Evolutionary conservation across 1,140 invertebrate species (phyloP).

Genomic region (Anadara kagoshimensis): DNA sequence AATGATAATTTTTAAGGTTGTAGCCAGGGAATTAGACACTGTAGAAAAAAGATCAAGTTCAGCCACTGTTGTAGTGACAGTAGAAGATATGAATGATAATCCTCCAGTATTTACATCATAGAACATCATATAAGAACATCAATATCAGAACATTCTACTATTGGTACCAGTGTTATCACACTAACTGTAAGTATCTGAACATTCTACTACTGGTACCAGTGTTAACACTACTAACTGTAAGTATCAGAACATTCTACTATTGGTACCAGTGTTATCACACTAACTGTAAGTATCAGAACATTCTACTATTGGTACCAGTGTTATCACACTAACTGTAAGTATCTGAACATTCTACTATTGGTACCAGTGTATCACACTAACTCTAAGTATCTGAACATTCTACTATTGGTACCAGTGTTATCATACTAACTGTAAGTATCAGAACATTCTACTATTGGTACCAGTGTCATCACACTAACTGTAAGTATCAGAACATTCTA

Average conservation of each 20-base stretch:
- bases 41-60: slow-evolving; percentile 84
- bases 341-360: too few species aligned
- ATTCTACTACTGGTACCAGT: too few species aligned
- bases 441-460: background rate
- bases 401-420: too few species aligned
- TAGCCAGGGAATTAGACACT: slow-evolving; percentile 88
- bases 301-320: background rate
- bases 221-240: too few species aligned
- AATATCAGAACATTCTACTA: slow-evolving; percentile 85
- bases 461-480: slow-evolving; percentile 61
- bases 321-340: too few species aligned
- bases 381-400: too few species aligned
- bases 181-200: slow-evolving; percentile 48
- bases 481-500: slow-evolving; percentile 90
- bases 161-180: slow-evolving; percentile 83
- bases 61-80: slow-evolving; percentile 88
- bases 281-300: background rate
- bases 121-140: slow-evolving; percentile 80
- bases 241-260: too few species aligned
- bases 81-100: slow-evolving; percentile 95
- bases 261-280: background rate
- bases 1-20: slow-evolving; percentile 78
- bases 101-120: slow-evolving; percentile 91
- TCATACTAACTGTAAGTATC: too few species aligned
- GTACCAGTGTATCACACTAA: too few species aligned